A percentile compares a stretch with the other conserved stretches of the same genome.
Conservation (phyloP, 2,113 vertebrate genomes). For the Myotis lucifugus region DNA sequence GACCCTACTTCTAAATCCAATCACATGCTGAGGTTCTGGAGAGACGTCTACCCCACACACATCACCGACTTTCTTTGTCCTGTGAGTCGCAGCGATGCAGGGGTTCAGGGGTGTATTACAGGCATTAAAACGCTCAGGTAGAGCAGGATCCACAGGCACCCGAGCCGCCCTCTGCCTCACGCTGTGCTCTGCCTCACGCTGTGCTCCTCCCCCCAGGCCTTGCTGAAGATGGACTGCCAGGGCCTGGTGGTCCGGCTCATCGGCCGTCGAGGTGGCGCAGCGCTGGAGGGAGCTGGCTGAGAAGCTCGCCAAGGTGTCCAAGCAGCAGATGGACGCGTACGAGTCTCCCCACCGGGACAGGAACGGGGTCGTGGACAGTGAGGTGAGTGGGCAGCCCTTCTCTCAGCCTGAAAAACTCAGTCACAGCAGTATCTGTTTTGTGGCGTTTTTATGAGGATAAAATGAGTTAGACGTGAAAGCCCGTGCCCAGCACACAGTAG, state of each 20-base stretch:
- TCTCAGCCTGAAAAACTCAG: accelerated
- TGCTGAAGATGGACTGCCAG: conserved; percentile 98
- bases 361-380: conserved; percentile 91
- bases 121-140: neutral
- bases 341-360: conserved; percentile 95
- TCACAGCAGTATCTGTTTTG: accelerated
- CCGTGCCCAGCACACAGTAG: accelerated
- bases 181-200: accelerated
- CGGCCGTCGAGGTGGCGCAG: conserved; percentile 93
- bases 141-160: neutral
- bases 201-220: conserved; percentile 84
- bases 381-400: conserved; percentile 85
- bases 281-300: conserved; percentile 98
- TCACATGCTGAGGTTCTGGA: too few species aligned
- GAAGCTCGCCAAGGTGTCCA: conserved; percentile 93
- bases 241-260: conserved; percentile 94
- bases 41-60: accelerated
- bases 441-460: accelerated
- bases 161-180: neutral
- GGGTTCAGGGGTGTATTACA: accelerated
- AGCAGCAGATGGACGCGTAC: conserved; percentile 96
- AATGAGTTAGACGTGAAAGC: accelerated
- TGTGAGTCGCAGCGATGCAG: accelerated
- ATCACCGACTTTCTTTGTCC: accelerated
- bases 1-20: neutral